Evolutionary conservation across 1,140 invertebrate species (phyloP).

Genomic region (Homalodisca vitripennis): DNA sequence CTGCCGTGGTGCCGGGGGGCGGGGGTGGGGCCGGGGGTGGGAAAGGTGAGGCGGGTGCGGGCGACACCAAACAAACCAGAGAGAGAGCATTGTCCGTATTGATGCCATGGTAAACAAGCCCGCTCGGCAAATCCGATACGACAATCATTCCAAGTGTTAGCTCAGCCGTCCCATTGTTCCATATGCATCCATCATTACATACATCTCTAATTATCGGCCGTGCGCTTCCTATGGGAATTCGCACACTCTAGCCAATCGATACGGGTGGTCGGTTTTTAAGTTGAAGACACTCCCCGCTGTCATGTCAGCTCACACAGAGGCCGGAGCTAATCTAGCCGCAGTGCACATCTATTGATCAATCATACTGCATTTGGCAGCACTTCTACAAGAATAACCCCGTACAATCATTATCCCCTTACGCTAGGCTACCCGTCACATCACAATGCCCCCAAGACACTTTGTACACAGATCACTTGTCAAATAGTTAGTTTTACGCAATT

Average conservation of each 20-base stretch:
- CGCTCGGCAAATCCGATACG: constrained; percentile 20
- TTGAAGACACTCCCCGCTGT: not conserved
- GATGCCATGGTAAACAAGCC: constrained; percentile 8
- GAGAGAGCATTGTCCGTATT: constrained; percentile 19
- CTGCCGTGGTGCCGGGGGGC: too few species aligned
- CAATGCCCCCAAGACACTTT: too few species aligned
- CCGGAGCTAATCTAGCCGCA: not conserved
- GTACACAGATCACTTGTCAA: too few species aligned
- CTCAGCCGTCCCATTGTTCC: constrained; percentile 20
- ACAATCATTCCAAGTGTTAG: constrained; percentile 24
- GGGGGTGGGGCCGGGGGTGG: not conserved
- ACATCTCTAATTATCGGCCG: constrained; percentile 25
- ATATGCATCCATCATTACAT: constrained; percentile 27
- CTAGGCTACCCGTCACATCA: too few species aligned
- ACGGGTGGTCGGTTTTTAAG: constrained; percentile 5
- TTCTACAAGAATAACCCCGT: not conserved
- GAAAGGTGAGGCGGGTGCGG: not conserved
- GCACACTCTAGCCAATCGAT: not conserved
- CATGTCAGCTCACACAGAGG: not conserved
- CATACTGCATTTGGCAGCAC: not conserved
- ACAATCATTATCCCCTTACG: too few species aligned
- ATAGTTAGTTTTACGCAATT: too few species aligned
- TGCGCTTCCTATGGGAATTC: not conserved
- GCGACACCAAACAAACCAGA: constrained; percentile 28
- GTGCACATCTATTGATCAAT: not conserved